These are phyloP conservation scores for Philopotamus ludificatus DNA, from an alignment of 1,140 invertebrate species.

Conservation along the genomic window DNA sequence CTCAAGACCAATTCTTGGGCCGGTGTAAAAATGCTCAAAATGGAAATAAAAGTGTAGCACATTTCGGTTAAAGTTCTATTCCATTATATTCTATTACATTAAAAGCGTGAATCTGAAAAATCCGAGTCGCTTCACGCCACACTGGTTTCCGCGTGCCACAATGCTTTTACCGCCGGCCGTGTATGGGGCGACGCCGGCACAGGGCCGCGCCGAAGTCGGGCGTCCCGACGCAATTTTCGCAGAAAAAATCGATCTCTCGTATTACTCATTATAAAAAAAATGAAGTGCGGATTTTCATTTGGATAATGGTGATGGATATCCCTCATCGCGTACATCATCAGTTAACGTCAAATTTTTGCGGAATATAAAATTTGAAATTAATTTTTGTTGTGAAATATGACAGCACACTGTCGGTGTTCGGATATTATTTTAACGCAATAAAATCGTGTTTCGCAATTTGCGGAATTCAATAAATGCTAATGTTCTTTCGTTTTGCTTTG, in stretches of 20 bases:
- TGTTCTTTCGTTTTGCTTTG: too few relatives aligned
- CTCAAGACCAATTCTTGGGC: constrained; percentile 2
- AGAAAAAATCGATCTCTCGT: not conserved
- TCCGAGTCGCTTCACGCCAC: constrained; percentile 37
- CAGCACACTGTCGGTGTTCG: too few relatives aligned
- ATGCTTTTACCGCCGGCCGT: constrained; percentile 23
- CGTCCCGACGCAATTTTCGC: not conserved
- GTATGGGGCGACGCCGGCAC: not conserved
- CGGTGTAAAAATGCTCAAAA: constrained; percentile 6
- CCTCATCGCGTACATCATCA: too few relatives aligned
- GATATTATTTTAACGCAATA: too few relatives aligned
- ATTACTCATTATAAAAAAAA: too few relatives aligned
- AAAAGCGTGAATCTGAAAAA: constrained; percentile 40
- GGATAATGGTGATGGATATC: too few relatives aligned
- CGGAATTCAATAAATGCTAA: too few relatives aligned
- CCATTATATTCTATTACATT: constrained; percentile 39
- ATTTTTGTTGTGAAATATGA: too few relatives aligned
- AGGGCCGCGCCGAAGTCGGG: not conserved
- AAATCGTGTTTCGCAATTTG: too few relatives aligned
- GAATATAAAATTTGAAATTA: too few relatives aligned
- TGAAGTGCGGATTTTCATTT: not conserved
- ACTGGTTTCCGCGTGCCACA: constrained; percentile 31
- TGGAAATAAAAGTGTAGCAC: constrained; percentile 19
- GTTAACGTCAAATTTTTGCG: too few relatives aligned
- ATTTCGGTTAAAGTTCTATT: constrained; percentile 29